Evolutionary conservation across 2,113 vertebrate species (phyloP).

Genomic region (Aepyceros melampus): DNA sequence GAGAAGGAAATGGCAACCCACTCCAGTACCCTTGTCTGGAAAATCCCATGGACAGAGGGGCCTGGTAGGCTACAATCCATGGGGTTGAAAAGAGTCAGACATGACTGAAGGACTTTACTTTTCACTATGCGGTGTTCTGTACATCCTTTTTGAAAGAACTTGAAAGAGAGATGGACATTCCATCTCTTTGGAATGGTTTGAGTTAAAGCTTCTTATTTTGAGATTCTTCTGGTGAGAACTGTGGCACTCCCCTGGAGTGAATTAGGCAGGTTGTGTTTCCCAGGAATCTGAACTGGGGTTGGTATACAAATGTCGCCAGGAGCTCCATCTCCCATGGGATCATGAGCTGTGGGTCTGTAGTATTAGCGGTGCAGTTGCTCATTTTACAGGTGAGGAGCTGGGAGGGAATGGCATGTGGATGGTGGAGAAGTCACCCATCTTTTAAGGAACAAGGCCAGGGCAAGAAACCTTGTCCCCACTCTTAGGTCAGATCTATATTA

Average conservation of each 20-base stretch:
- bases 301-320: not conserved
- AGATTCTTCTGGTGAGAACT: slow-evolving; percentile 14
- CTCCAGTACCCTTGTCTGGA: not conserved
- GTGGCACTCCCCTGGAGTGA: not conserved
- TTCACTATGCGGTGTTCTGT: not conserved
- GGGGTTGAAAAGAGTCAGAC: not conserved
- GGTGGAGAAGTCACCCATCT: not conserved
- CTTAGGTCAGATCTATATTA: not conserved
- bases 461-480: not conserved
- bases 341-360: not conserved
- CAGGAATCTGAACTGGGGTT: not conserved
- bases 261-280: not conserved
- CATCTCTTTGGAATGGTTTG: slow-evolving; percentile 6
- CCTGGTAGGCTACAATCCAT: not conserved
- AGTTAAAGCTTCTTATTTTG: not conserved
- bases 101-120: not conserved
- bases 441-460: not conserved
- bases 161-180: not conserved
- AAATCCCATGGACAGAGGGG: not conserved
- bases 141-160: not conserved
- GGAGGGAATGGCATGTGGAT: not conserved
- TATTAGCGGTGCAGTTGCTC: not conserved
- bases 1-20: not conserved
- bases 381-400: not conserved
- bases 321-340: not conserved